Conservation (phyloP, 2,113 vertebrate genomes). For the Erythrocercus mccallii region DNA sequence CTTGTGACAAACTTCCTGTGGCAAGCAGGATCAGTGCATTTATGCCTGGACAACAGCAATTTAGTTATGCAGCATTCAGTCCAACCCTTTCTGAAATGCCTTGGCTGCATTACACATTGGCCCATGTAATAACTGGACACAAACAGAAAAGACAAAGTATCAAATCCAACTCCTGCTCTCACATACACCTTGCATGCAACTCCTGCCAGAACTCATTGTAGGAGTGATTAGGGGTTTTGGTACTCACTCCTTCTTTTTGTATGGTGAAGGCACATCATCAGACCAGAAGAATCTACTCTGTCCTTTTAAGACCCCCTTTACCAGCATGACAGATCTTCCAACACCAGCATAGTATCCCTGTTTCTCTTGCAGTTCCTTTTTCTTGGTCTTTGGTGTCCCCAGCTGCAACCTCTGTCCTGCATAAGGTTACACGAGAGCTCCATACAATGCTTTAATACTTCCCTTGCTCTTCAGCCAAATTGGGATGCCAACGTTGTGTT, state of each 20-base stretch:
- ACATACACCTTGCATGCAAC: background rate
- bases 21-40: background rate
- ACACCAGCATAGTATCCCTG: background rate
- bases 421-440: background rate
- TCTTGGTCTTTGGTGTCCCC: background rate
- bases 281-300: background rate
- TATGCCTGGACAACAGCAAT: rapidly evolving
- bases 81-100: background rate
- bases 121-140: background rate
- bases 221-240: background rate
- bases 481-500: background rate
- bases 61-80: background rate
- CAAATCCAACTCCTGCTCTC: background rate
- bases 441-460: background rate
- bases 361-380: background rate
- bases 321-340: background rate
- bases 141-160: background rate
- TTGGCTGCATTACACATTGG: background rate
- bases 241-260: background rate
- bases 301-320: background rate
- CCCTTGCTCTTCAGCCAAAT: background rate
- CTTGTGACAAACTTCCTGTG: background rate
- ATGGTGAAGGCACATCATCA: background rate
- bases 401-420: background rate
- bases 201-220: background rate